These are phyloP conservation scores for Equus przewalskii DNA, from an alignment of 2,113 vertebrate genomes.

Conservation along the genomic window DNA sequence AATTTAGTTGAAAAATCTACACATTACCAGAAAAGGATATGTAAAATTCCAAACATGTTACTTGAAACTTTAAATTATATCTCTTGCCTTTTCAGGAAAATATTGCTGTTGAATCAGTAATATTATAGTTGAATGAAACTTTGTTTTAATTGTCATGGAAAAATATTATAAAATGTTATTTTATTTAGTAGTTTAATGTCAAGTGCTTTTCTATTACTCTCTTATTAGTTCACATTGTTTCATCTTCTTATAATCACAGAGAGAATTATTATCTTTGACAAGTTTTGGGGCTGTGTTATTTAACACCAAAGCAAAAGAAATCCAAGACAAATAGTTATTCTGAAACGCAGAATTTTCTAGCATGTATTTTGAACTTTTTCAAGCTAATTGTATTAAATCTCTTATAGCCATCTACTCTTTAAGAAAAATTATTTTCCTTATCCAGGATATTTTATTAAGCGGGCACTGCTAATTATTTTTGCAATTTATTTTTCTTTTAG, in stretches of 20 bases:
- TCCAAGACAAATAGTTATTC: neutral
- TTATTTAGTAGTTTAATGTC: neutral
- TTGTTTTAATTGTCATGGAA: constrained; percentile 7
- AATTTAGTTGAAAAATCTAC: neutral
- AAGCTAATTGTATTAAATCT: neutral
- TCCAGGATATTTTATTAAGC: neutral
- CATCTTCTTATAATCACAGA: neutral
- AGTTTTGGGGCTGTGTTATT: neutral
- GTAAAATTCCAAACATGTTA: neutral
- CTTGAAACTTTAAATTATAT: neutral
- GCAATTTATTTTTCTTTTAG: neutral
- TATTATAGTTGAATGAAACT: neutral
- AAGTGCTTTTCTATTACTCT: neutral
- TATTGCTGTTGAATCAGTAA: neutral
- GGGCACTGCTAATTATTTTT: neutral
- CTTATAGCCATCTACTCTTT: neutral
- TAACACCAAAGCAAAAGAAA: neutral
- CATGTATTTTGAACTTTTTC: neutral
- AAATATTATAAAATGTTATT: neutral
- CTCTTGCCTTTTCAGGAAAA: neutral
- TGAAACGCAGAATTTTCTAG: neutral
- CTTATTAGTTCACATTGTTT: neutral
- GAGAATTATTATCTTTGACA: neutral
- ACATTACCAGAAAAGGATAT: neutral
- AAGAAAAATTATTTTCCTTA: constrained; percentile 4